phyloP scores from a whole-genome alignment of 2,888 invertebrate genomes.

The Vandiemenella viatica region DNA sequence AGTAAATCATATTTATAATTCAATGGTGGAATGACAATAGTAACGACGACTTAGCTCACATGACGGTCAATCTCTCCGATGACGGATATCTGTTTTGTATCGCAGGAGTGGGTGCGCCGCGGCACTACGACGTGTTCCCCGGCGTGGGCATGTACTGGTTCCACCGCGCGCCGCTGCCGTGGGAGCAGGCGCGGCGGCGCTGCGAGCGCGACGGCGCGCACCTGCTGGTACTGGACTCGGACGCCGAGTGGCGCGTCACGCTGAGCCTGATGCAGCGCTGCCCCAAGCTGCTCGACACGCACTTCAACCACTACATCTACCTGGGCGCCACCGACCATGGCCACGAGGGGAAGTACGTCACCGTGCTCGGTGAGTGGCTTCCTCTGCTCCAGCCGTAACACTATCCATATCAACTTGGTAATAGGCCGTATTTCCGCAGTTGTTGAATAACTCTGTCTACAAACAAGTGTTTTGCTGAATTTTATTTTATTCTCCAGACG shows the following conservation, averaged over 20 bases:
- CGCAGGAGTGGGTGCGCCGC: not conserved
- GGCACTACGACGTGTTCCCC: not conserved
- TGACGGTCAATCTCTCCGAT: too few species aligned
- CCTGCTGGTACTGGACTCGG: not conserved
- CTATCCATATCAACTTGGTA: too few species aligned
- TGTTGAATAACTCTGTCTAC: too few species aligned
- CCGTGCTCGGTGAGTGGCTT: not conserved
- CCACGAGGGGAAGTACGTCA: not conserved
- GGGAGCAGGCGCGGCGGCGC: not conserved
- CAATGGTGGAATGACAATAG: too few species aligned
- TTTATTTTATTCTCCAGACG: too few species aligned
- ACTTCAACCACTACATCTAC: not conserved
- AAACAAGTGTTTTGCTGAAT: too few species aligned
- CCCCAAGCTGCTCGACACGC: not conserved
- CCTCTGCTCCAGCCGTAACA: too few species aligned
- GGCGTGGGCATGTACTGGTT: not conserved
- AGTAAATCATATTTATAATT: too few species aligned
- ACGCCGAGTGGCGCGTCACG: not conserved
- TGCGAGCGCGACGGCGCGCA: not conserved
- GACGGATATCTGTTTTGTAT: too few species aligned
- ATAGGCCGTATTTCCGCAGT: too few species aligned
- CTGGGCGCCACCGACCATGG: not conserved
- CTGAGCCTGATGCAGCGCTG: not conserved
- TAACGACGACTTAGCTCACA: too few species aligned
- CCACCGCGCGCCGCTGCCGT: not conserved